phyloP scores from a whole-genome alignment of 2,797 vertebrate species.

The Chaetodon trifasciatus region DNA sequence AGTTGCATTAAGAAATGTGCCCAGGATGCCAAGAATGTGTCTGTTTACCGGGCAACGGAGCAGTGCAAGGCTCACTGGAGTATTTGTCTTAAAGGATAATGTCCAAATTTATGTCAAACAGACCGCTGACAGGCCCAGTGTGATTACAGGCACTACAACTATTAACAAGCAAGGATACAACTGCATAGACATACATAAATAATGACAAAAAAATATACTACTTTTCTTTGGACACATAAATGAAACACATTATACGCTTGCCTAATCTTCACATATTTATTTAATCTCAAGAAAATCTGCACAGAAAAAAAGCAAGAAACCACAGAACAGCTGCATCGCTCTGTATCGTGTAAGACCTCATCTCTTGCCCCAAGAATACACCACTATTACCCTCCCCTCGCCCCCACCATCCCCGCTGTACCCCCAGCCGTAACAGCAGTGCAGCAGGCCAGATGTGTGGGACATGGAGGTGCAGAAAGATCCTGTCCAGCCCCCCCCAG shows the following conservation, averaged over 20 bases:
- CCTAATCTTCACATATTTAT: constrained; percentile 50
- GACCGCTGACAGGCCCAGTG: constrained; percentile 34
- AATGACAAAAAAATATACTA: constrained; percentile 4
- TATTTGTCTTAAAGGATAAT: constrained; percentile 21
- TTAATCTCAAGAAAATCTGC: constrained; percentile 25
- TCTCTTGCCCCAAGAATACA: constrained; percentile 29
- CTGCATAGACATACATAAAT: constrained; percentile 32
- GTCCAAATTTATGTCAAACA: constrained; percentile 58
- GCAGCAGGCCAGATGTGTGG: constrained; percentile 68
- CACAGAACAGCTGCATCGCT: constrained; percentile 43
- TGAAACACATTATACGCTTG: constrained; percentile 12
- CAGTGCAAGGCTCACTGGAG: constrained; percentile 41
- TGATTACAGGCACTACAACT: constrained; percentile 38
- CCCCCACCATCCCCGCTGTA: constrained; percentile 26
- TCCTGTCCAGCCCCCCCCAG: constrained; percentile 63
- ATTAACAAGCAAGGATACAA: constrained; percentile 38
- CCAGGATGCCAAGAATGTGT: constrained; percentile 61
- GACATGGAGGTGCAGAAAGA: constrained; percentile 76
- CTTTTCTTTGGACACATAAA: constrained; percentile 37
- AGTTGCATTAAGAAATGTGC: constrained; percentile 49
- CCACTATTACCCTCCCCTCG: constrained; percentile 25
- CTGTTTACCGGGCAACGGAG: constrained; percentile 53
- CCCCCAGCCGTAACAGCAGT: constrained; percentile 55
- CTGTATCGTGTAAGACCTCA: constrained; percentile 20
- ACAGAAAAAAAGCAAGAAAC: constrained; percentile 24